Evolutionary conservation across 2,113 vertebrate genomes (phyloP), one percentile per base, ranked within the genome.

Genomic region (Opisthocomus hoazin): DNA sequence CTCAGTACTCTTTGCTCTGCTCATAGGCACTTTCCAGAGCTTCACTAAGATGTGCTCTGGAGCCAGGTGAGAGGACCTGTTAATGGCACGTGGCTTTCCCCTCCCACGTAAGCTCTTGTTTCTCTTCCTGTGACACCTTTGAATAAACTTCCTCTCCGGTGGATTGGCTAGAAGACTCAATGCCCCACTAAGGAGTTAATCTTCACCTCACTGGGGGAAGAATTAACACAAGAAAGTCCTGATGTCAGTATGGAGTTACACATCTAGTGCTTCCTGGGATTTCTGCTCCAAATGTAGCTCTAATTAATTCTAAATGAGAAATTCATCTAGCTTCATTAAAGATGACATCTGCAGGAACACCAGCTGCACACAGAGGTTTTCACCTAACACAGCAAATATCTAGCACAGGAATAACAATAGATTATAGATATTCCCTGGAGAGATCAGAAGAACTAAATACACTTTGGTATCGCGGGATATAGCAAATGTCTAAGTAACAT

Each of bases 261-360:
- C 51, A 89, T 93, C 89, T 90, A 82, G 63, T 15, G 36, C 75
- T 75, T 89, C 93, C 87, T 36, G 76, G 88, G 84, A 95, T 65
- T 87, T 68, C 90, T 93, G 87, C 64, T 94, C 77, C 91, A 90
- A 89, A 87, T 78, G 81, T 68, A 80, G 34, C 48, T 80, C 32
- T 95, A 97, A 96, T 96, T 97, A 94, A 96, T 96, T 96, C 64
- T 77, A 82, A 93, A 95, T 71, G 77, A 92, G 83, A 37, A 95
- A 74, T 57, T 92, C 73, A 54, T 66, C 80, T 83, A 90, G 70
- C 75, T 76, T 94, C 94, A 68, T 94, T 94, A 91, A 56, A 54
- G 83, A 91, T 60, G 91, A 37, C 95, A 91, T 93, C 95, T 92
- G 77, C 13, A 3, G 89, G 89, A 96, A 20, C 86, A 56, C 84